These are phyloP conservation scores for Drosophila eugracilis DNA, from an alignment of 1,140 invertebrate genomes.

Conservation along the genomic window DNA sequence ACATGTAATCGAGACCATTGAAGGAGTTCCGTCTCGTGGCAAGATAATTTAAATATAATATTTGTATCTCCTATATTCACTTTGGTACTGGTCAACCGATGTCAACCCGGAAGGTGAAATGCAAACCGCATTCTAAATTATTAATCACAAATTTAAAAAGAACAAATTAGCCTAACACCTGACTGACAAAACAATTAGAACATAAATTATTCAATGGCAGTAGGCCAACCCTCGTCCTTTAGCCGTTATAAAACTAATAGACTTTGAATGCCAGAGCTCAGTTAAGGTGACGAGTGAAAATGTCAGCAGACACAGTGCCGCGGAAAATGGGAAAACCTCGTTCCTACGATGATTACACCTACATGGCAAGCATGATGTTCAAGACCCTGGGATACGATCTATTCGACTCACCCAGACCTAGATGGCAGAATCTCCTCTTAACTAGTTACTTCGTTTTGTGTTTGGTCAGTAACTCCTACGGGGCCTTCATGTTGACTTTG, in stretches of 20 bases:
- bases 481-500: conserved; percentile 26
- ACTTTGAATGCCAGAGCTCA: conserved; percentile 1
- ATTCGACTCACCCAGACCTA: conserved; percentile 24
- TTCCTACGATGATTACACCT: conserved; percentile 52
- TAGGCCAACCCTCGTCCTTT: too few relatives aligned
- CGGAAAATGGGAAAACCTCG: conserved; percentile 1
- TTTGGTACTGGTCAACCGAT: neutral
- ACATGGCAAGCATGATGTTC: conserved; percentile 47
- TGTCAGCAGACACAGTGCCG: conserved; percentile 5
- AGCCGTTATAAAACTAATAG: conserved; percentile 37
- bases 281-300: conserved; percentile 19
- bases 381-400: conserved; percentile 55
- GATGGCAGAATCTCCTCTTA: conserved; percentile 25
- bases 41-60: neutral
- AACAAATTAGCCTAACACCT: conserved; percentile 13
- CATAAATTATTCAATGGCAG: conserved; percentile 23
- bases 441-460: conserved; percentile 24
- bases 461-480: conserved; percentile 32
- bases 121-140: conserved; percentile 12
- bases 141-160: neutral
- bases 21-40: neutral
- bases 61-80: neutral
- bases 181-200: conserved; percentile 31
- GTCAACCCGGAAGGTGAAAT: neutral
- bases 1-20: conserved; percentile 6